Evolutionary conservation across 1,140 invertebrate genomes (phyloP), one percentile per base, ranked within the genome.

Genomic region (Aleiodes sp.): DNA sequence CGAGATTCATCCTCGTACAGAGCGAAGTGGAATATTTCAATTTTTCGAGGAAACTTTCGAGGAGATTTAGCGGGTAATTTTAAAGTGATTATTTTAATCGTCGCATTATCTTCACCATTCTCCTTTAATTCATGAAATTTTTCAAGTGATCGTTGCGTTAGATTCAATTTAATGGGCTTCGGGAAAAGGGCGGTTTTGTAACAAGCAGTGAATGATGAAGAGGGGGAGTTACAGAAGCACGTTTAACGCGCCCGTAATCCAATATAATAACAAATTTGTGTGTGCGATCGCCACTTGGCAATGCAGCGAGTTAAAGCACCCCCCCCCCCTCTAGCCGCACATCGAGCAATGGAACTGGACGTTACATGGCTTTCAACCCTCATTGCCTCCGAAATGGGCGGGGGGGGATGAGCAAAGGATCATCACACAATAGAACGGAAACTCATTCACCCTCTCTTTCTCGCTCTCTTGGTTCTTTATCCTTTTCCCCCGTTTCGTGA

Each of bases 221-320:
- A 29, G 28, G 57, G 24, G 14, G 64, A 35, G 41, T 39, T 33
- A 56, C 35, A 37, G 39, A 39, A 29, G 66, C 43, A 41, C 21
- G 52, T 63, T 68, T 69, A 69, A 69, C 67, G 67, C 67, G 59
- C 71, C 66, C 64, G 39, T 76, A 75, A 78, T 78, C 73, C 73
- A 71, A 69, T 73, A 73, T 70, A 76, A 75, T 72, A 76, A 75
- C 75, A 78, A 78, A 74, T 76, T 76, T 76, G 62, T 29, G 41
- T 71, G 39, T 29, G 41, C 73, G 39, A 66, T 69, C 46, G 64
- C 67, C 76, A 78, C 76, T 78, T 78, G 76, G 75, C 76, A 76
- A 78, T 78, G 74, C 73, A 75, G 62, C 59, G 68, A 76, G 75
- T 76, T 75, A 73, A 73, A 68, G 31, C 61, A 14, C 24, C 10